Conservation (phyloP, 2,797 vertebrate genomes). For the Momotus momota region DNA sequence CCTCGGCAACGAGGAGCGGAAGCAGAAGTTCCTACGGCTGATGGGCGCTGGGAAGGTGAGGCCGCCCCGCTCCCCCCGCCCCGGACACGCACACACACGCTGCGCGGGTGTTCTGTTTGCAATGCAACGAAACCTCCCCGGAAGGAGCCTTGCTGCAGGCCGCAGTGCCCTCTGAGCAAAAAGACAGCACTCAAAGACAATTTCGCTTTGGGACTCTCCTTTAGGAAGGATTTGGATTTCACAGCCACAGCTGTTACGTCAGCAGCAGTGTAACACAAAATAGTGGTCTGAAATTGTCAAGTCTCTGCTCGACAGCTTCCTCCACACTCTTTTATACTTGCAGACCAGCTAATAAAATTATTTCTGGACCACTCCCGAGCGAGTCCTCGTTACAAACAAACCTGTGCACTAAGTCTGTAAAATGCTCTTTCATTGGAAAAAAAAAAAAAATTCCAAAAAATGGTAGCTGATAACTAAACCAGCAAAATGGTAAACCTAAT, state of each 20-base stretch:
- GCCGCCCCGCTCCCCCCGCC: not conserved
- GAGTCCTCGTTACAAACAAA: not conserved
- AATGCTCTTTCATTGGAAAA: not conserved
- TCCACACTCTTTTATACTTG: not conserved
- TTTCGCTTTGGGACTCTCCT: not conserved
- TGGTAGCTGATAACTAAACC: not conserved
- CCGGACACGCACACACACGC: not conserved
- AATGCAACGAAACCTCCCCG: accelerated
- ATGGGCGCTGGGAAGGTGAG: slow-evolving; percentile 95
- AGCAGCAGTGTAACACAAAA: not conserved
- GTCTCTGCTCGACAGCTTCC: not conserved
- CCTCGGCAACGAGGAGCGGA: slow-evolving; percentile 91
- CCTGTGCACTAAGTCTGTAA: accelerated
- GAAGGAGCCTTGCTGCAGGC: not conserved
- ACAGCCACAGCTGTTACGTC: not conserved
- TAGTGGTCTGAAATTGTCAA: not conserved
- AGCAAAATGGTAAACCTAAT: not conserved
- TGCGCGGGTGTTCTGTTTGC: accelerated
- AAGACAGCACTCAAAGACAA: accelerated
- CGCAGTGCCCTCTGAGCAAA: accelerated
- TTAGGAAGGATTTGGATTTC: not conserved
- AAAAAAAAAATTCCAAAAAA: accelerated
- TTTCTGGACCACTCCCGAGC: not conserved
- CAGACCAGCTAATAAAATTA: not conserved
- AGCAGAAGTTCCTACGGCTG: slow-evolving; percentile 93